A percentile compares a stretch with the other conserved stretches of the same genome.
Evolutionary conservation across 2,888 invertebrate genomes (phyloP).

Genomic region (Gryllus longicercus): DNA sequence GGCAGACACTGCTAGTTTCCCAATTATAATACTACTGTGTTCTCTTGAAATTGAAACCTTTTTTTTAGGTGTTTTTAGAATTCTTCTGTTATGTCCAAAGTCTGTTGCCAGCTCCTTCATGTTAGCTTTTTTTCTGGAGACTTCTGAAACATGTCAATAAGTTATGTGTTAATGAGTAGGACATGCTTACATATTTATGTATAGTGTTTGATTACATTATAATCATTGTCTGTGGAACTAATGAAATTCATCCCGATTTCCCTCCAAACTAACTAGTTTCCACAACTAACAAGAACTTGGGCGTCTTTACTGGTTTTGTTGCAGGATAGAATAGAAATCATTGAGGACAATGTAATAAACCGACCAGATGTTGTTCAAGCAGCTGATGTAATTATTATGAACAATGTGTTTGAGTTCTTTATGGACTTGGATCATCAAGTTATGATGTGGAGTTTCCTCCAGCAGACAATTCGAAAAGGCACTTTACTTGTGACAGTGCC

Average conservation of each 20-base stretch:
- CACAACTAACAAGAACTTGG: too few relatives aligned
- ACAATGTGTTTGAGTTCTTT: slow-evolving; percentile 71
- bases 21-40: not conserved
- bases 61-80: too few relatives aligned
- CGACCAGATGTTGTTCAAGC: slow-evolving; percentile 53
- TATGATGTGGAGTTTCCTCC: slow-evolving; percentile 60
- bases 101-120: too few relatives aligned
- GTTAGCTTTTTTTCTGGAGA: not conserved
- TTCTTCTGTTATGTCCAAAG: too few relatives aligned
- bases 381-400: slow-evolving; percentile 60
- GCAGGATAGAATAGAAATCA: slow-evolving; percentile 52
- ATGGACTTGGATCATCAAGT: slow-evolving; percentile 56
- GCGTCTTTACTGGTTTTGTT: slow-evolving; percentile 22
- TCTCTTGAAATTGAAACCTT: too few relatives aligned
- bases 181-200: not conserved
- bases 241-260: too few relatives aligned
- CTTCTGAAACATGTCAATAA: not conserved
- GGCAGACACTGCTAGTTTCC: too few relatives aligned
- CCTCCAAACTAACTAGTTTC: too few relatives aligned
- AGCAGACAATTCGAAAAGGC: slow-evolving; percentile 54
- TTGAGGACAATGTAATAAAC: slow-evolving; percentile 58
- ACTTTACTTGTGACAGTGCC: slow-evolving; percentile 59
- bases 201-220: too few relatives aligned
- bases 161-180: not conserved
- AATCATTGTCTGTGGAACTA: too few relatives aligned